A percentile compares a stretch with the other conserved stretches of the same genome.
phyloP scores from a whole-genome alignment of 2,113 vertebrate species.

The Deroptyus accipitrinus region DNA sequence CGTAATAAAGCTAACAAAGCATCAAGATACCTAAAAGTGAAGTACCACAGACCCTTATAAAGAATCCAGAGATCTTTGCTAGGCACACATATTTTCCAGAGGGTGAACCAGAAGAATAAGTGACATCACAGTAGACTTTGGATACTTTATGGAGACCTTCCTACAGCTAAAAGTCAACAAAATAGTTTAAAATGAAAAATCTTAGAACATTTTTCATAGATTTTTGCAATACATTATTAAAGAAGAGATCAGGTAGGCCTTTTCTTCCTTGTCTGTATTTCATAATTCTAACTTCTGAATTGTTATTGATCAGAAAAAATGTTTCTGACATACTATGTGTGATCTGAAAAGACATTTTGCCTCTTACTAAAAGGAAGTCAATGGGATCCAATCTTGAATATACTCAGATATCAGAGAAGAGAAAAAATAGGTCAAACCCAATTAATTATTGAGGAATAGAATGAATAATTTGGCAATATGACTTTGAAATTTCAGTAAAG shows the following conservation, averaged over 20 bases:
- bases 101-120: background rate
- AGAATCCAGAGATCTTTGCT: background rate
- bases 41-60: background rate
- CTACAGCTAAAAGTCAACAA: background rate
- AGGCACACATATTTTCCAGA: background rate
- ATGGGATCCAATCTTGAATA: background rate
- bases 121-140: background rate
- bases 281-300: background rate
- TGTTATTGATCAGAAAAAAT: background rate
- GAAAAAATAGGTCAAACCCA: background rate
- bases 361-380: background rate
- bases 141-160: background rate
- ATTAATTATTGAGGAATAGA: background rate
- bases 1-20: background rate
- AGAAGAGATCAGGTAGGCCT: background rate
- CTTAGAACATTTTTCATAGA: rapidly evolving
- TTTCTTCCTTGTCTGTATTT: background rate
- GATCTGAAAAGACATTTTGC: background rate
- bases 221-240: background rate
- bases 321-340: background rate
- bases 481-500: background rate
- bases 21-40: background rate
- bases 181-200: background rate
- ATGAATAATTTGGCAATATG: background rate
- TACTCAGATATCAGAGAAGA: background rate